Evolutionary conservation across 2,888 invertebrate species (phyloP).

Genomic region (Luperina testacea): DNA sequence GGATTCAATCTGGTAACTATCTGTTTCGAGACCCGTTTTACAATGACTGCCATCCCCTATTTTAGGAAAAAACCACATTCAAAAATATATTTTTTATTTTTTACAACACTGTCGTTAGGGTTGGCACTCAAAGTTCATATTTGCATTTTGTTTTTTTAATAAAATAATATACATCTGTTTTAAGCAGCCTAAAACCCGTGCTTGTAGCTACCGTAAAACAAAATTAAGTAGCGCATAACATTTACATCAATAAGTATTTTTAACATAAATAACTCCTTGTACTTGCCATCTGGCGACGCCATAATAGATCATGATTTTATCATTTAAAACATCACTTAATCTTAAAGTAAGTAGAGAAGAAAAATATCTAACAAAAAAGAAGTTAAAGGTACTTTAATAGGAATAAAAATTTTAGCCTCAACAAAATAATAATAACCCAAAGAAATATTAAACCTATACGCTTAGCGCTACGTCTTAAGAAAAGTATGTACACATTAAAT

Average conservation of each 20-base stretch:
- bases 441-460: conserved; percentile 75
- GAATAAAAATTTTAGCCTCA: conserved; percentile 88
- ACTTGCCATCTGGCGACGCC: conserved; percentile 73
- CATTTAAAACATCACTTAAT: conserved; percentile 76
- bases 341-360: conserved; percentile 78
- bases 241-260: conserved; percentile 72
- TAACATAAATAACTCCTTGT: conserved; percentile 83
- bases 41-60: conserved; percentile 76
- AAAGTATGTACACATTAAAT: conserved; percentile 77
- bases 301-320: conserved; percentile 81
- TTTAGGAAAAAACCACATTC: conserved; percentile 51
- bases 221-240: conserved; percentile 80
- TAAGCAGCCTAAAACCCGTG: conserved; percentile 84
- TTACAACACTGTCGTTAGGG: conserved; percentile 65
- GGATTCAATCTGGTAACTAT: conserved; percentile 88
- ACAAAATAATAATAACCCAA: conserved; percentile 79
- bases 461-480: conserved; percentile 80
- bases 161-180: conserved; percentile 71
- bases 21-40: conserved; percentile 87
- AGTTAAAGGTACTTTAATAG: conserved; percentile 86
- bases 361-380: conserved; percentile 81
- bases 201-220: conserved; percentile 77
- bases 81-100: conserved; percentile 60
- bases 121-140: conserved; percentile 71
- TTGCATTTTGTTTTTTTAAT: conserved; percentile 61